A percentile compares a stretch with the other conserved stretches of the same genome.
Conservation (phyloP, 2,797 vertebrate genomes). For the Clamator glandarius region DNA sequence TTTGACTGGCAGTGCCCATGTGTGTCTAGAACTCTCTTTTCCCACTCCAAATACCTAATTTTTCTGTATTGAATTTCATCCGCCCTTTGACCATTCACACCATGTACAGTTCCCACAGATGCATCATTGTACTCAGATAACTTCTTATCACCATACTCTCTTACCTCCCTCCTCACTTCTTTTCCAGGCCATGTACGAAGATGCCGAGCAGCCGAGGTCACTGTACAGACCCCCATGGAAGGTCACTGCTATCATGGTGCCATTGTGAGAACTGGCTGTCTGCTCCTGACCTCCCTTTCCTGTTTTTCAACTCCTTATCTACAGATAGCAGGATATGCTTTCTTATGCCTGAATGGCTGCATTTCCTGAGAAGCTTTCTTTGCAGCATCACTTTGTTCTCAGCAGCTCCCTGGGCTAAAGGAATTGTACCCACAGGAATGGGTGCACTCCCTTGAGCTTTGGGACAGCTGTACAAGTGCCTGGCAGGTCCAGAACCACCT, state of each 20-base stretch:
- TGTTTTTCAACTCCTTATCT: conserved; percentile 31
- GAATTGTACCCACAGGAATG: neutral
- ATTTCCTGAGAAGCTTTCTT: conserved; percentile 4
- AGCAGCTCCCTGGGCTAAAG: neutral
- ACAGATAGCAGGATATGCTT: neutral
- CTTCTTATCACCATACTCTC: neutral
- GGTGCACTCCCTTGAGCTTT: neutral
- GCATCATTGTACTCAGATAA: neutral
- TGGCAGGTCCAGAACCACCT: neutral
- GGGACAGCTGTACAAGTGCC: accelerated
- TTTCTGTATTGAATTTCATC: neutral
- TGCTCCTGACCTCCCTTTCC: neutral
- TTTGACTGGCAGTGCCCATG: accelerated
- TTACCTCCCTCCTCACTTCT: neutral
- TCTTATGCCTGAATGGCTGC: neutral
- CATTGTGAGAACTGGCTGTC: neutral
- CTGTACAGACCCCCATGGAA: neutral
- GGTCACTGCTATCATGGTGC: neutral
- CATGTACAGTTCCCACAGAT: neutral
- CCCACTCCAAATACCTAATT: neutral
- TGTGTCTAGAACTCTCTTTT: neutral
- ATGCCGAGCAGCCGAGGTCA: neutral
- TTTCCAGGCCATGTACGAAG: neutral
- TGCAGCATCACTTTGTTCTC: neutral
- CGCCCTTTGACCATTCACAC: neutral